Evolutionary conservation across 2,797 vertebrate species (phyloP).

Genomic region (Poeciliopsis gracilis): DNA sequence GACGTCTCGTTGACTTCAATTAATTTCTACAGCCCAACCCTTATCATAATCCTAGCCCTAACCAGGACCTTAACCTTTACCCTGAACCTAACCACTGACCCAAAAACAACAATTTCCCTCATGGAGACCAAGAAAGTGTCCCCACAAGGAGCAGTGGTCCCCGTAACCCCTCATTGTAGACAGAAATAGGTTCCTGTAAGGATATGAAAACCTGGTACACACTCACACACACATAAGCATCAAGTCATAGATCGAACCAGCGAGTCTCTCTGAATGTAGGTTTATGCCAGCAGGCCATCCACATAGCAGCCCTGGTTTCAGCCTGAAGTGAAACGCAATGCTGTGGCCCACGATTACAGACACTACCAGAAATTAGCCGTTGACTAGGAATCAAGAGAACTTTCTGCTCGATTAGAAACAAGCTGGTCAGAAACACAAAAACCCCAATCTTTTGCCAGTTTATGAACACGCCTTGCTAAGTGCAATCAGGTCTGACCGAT

Average conservation of each 20-base stretch:
- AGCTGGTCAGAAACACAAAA: background rate
- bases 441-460: background rate
- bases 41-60: too few species aligned
- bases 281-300: slow-evolving; percentile 20
- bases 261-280: slow-evolving; percentile 14
- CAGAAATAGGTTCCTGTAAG: too few species aligned
- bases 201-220: background rate
- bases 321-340: slow-evolving; percentile 2
- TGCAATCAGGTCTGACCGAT: background rate
- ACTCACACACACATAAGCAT: background rate
- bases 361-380: background rate
- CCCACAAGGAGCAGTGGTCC: too few species aligned
- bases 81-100: too few species aligned
- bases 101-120: too few species aligned
- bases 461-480: background rate
- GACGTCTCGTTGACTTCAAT: too few species aligned
- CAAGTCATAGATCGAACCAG: slow-evolving; percentile 40
- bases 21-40: too few species aligned
- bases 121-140: too few species aligned
- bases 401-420: background rate
- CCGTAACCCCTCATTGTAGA: too few species aligned
- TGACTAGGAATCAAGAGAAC: background rate
- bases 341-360: background rate
- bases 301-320: slow-evolving; percentile 10
- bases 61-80: too few species aligned